Base-by-base conservation (phyloP, 2,113 vertebrate species). In the Saccopteryx leptura region DNA sequence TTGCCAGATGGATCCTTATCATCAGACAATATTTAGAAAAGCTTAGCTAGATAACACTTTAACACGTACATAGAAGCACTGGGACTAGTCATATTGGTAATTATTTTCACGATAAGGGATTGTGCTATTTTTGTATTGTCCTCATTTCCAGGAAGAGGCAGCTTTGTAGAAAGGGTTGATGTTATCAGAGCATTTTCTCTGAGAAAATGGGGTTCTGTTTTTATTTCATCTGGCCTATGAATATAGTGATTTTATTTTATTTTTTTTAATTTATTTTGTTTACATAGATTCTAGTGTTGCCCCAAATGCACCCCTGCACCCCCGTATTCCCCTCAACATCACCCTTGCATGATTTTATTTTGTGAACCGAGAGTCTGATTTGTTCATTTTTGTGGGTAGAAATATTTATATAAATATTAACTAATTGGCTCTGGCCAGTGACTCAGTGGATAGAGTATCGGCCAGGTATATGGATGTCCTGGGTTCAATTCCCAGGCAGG, bases 141-240 rank as follows among this genome's bases (percentile, higher is more conserved):
- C 46, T 52, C 48, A 28, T 88, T 92, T 88, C 68, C 56, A 26
- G 46, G 28, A 78, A 56, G 19, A 58, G 7, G 9, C 28, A 33
- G 69, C 65, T 54, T 76, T 84, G 17, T 61, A 46, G 58, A 54
- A 84, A 65, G 63, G 63, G 18, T 28, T 39, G 61, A 8, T 50
- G 26, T 72, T 76, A 33, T 58, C 19, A 74, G 74, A 72, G 33
- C 26, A 17, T 80, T 88, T 76, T 76, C 65, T 88, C 2, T 91
- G 19, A 61, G 65, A 39, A 75, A 81, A n/a, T 24, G 15, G 21
- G 21, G 23, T 56, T 65, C 48, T 5, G 24, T 31, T 93, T 95
- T 95, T 61, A 63, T 95, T 90, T 93, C 28, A 58, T 56, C 54
- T 93, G 60, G 23, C 19, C 18, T 17, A 11, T 93, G 50, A 83